These are phyloP conservation scores for Styela clava DNA, from an alignment of 23 tunicate species.

Conservation along the genomic window DNA sequence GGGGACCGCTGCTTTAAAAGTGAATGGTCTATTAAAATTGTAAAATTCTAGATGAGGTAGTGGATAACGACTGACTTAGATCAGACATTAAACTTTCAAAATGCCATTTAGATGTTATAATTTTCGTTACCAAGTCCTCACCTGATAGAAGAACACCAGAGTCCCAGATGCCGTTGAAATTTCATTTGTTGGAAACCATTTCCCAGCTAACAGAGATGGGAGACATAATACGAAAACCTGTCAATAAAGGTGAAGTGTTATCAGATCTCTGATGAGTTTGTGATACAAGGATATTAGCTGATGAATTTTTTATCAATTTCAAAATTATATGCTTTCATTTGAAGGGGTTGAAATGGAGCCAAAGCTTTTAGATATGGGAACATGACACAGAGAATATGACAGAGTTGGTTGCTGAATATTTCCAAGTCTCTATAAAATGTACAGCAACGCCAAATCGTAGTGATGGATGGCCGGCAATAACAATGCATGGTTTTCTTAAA, in stretches of 20 bases:
- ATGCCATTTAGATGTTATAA: too few relatives aligned
- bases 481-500: conserved; percentile 89
- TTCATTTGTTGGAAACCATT: not conserved
- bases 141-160: not conserved
- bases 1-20: too few relatives aligned
- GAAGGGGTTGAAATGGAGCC: conserved; percentile 86
- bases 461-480: conserved; percentile 87
- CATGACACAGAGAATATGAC: conserved; percentile 77
- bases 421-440: conserved; percentile 87
- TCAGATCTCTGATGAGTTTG: too few relatives aligned
- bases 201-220: not conserved
- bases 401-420: conserved; percentile 48
- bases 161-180: not conserved
- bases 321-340: conserved; percentile 59
- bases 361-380: conserved; percentile 78
- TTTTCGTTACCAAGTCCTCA: too few relatives aligned
- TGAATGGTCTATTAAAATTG: too few relatives aligned
- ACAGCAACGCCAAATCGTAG: conserved; percentile 87
- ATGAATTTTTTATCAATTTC: conserved; percentile 70
- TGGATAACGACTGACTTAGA: too few relatives aligned
- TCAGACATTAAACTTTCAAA: too few relatives aligned
- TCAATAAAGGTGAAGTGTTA: too few relatives aligned
- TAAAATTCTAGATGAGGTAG: too few relatives aligned
- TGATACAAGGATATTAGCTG: too few relatives aligned
- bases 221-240: not conserved